Base-by-base conservation (phyloP, 2,797 vertebrate species). In the Rhinoraja longicauda region DNA sequence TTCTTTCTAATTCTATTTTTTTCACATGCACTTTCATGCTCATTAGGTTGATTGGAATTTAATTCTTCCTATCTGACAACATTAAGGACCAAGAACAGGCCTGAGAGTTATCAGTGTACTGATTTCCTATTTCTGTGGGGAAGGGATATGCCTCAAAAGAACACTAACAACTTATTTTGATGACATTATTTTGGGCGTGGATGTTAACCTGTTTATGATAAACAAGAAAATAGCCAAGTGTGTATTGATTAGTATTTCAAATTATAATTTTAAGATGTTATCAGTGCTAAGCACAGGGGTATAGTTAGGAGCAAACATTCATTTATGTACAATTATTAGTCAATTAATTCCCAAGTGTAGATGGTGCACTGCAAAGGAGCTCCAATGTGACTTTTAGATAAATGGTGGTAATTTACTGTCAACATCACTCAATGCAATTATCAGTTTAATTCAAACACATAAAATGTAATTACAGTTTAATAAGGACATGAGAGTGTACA, bases 391-490 rank as follows among this genome's bases (percentile, higher is more conserved):
- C 62, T n/a, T 62, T 70, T 39, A 24, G 32, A 39, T 45, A 90
- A 90, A 90, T 4, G 64, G 88, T 70, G 10, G 32, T 90, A 72
- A 72, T 70, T 90, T 72, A 72, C 67, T 72, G 36, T 1, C 64
- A 88, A 88, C 86, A 70, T 90, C 21, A 90, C 64, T 36, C 86
- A 45, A 45, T 39, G 70, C 67, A 91, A 72, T 72, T 26, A 73
- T 91, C 36, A 73, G 24, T 91, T 91, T 70, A 91, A 91, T 91
- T 39, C 70, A 29, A 91, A 70, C 67, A 73, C 21, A 7, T 73
- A 45, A 91, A 73, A 73, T 90, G 82, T 91, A 91, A 91, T 53
- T 90, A 72, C 6, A 90, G 67, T 39, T 81, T 72, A 70, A 39
- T 39, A 90, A 32, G 19, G 21, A 72, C 32, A 90, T 72, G 36